Evolutionary conservation across 2,113 vertebrate species (phyloP), one percentile per base, ranked within the genome.

Genomic region (Psephotus haematonotus): DNA sequence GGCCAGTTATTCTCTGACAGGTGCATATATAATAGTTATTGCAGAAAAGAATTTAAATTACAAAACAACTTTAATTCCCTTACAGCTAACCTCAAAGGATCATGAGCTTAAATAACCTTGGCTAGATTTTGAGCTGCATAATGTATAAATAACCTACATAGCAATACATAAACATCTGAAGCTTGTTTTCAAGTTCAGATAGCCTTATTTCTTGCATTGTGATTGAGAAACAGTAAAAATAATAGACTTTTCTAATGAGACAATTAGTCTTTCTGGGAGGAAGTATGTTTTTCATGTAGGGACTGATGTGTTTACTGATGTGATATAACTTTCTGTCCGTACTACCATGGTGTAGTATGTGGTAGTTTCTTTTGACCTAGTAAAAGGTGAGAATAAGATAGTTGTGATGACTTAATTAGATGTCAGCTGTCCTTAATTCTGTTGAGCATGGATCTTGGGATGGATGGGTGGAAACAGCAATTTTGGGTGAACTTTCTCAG

Each of bases 51-150:
- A 79, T 82, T 92, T 93, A 86, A 95, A 84, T 91, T 78, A 68
- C 78, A 74, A 84, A 93, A 70, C 52, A 75, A 33, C 44, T 71
- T 89, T 46, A 79, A 85, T 91, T 93, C 57, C 46, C 62, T 78
- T 64, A 50, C 43, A 93, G 65, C 50, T 85, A 78, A 93, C 52
- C 87, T 91, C 86, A 76, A 20, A 92, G 81, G 62, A 92, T 10
- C 65, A n/a, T 5, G 9, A 87, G 65, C 74, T 93, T 84, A 78
- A 87, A 88, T 86, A 96, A 92, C 84, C 72, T 72, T 87, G 86
- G 57, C 86, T 91, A 28, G 55, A 47, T 82, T 88, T 91, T 84
- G 83, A 91, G 69, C 83, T 87, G 77, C 44, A 39, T 71, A 31
- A 75, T 50, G 39, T 82, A 72, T 77, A 77, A 93, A 93, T 82